Base-by-base conservation (phyloP, 2,797 vertebrate genomes). In the Protosalanx chinensis region DNA sequence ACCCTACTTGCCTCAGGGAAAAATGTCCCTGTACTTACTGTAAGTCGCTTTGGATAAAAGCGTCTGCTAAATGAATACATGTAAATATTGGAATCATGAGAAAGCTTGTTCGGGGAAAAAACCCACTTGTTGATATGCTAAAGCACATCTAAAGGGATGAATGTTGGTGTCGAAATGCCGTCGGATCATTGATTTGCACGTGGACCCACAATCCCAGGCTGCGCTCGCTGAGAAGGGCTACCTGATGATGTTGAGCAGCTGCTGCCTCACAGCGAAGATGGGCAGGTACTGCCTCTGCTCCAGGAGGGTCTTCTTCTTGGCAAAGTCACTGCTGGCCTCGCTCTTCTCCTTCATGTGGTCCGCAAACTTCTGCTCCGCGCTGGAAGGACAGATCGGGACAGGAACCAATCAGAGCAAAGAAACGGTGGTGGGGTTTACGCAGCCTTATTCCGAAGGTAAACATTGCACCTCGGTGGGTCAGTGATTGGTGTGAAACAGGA, bases 341-440 rank as follows among this genome's bases (percentile, higher is more conserved):
- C 76, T 95, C 87, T 96, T 98, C 65, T 96, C 96, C 82, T 94
- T 97, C 97, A 99, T 97, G 83, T 99, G 98, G 79, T 98, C 95
- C 0, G 98, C 98, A 92, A 99, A 99, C 84, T 99, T 98, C 89
- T 98, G 97, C 75, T 99, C 97, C 0, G 97, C 88, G 89, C 98
- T 99, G 41, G 41, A 46, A 13, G 41, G 41, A 46, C 3, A 46
- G 41, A 3, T 12, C 37, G 0, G 37, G 37, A 41, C 10, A 41
- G 8, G 3, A 41, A 41, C 10, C 41, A 13, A 12, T 46, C 41
- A 46, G 41, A 8, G 41, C 41, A 46, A 58, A 23, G 3, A 58
- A 32, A 75, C 6, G 3, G 68, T 20, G 33, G 2, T 1, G 2
- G 35, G 35, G 35, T 41, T 4, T 5, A 35, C 33, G 33, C 33